Evolutionary conservation across 2,113 vertebrate genomes (phyloP), one percentile per base, ranked within the genome.

Genomic region (Apaloderma vittatum): DNA sequence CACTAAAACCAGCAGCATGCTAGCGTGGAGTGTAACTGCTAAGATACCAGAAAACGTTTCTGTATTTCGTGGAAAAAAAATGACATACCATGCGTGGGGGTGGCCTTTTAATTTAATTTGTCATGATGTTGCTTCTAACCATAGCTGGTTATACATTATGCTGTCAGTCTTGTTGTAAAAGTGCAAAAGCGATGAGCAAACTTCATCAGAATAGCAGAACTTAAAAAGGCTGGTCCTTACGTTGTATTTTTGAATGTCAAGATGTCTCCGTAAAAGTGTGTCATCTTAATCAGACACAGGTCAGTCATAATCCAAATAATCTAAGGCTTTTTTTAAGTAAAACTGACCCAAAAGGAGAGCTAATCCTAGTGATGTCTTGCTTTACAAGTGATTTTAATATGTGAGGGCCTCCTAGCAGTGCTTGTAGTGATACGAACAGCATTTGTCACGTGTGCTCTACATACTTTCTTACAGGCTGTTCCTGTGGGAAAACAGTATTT

Each of bases 21-120:
- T 80, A 40, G 12, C 52, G 3, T 55, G 65, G 21, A 86, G 19
- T 37, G 9, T 30, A 70, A 27, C 13, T 83, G 12, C 22, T 55
- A 77, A 82, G 17, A 74, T 46, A 75, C 5, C 49, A 73, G 34
- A 36, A 84, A 30, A 1, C 15, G 3, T 43, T 96, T 81, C 34
- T 2, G 3, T 88, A 36, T 19, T 73, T 79, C 8, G 15, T 8
- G 4, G 7, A 4, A 43, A 73, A 58, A 67, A 93, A 74, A 71
- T 14, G 1, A 29, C 21, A 85, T 81, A 36, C 6, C 5, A 4
- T 46, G 6, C 40, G 15, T n/a, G 6, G 27, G 7, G 1, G 0
- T 30, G 18, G 48, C 26, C 20, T 77, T 92, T 52, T 46, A 36
- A 49, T 61, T 85, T 68, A 36, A 11, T n/a, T 75, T 90, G 86